phyloP scores from a whole-genome alignment of 1,140 invertebrate genomes.

The Cataglyphis hispanica region DNA sequence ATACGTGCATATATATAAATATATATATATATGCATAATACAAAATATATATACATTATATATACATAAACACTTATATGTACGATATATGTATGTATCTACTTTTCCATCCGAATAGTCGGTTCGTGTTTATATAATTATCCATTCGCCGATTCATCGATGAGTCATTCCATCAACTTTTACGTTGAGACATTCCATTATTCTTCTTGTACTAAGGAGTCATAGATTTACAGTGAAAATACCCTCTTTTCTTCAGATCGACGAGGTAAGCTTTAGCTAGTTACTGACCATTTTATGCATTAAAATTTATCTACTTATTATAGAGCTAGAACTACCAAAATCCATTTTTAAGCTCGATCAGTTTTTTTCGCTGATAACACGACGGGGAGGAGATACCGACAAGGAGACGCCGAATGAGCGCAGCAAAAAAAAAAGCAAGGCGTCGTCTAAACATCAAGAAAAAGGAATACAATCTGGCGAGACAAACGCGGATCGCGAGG shows the following conservation, averaged over 20 bases:
- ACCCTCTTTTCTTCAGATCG: constrained; percentile 33
- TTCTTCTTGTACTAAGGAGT: constrained; percentile 49
- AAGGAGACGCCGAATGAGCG: constrained; percentile 60
- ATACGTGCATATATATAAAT: too few relatives aligned
- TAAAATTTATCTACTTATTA: constrained; percentile 38
- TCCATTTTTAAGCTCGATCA: constrained; percentile 28
- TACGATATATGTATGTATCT: constrained; percentile 6
- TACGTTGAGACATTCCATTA: constrained; percentile 69
- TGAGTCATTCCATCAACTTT: constrained; percentile 68
- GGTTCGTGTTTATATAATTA: constrained; percentile 50
- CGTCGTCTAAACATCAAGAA: constrained; percentile 22
- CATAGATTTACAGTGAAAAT: constrained; percentile 56
- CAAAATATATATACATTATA: background rate
- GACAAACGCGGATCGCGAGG: constrained; percentile 37
- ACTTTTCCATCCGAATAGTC: constrained; percentile 41
- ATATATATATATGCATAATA: too few relatives aligned
- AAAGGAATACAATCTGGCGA: background rate
- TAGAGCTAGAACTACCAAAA: constrained; percentile 42
- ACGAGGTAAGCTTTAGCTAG: constrained; percentile 63
- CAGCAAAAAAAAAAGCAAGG: constrained; percentile 71
- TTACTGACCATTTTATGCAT: constrained; percentile 60
- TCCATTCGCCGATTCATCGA: constrained; percentile 64
- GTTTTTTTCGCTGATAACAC: constrained; percentile 48
- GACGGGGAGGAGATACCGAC: constrained; percentile 33
- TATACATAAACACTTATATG: too few relatives aligned